Base-by-base conservation (phyloP, 1,140 invertebrate genomes). In the Agraylea sexmaculata region DNA sequence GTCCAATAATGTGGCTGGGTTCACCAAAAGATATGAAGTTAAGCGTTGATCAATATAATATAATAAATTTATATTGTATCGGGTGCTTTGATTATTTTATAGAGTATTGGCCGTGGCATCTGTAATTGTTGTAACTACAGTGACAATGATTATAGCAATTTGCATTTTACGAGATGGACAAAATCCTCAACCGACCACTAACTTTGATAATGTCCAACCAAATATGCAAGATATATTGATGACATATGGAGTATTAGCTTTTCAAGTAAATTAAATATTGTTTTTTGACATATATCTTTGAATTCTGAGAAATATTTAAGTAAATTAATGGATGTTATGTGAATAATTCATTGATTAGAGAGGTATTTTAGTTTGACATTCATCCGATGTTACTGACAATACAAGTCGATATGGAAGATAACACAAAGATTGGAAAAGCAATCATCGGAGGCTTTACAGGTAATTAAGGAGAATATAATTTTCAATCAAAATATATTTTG, bases 11-110 rank as follows among this genome's bases (percentile, higher is more conserved):
- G 71, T 85, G 82, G 82, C 62, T 85, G n/a, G 81, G 81, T 30
- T 84, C 81, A 49, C 83, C 83, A 0, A 81, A 83, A 56, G 79
- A 86, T 53, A 83, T 85, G 78, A 82, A 83, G 83, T 84, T 62
- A 69, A 63, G 58, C 17, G 25, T 13, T 37, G 17, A 34, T 34
- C 20, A 2, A 23, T 33, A 27, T 37, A 11, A 23, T 8, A 22
- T 35, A 13, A 21, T 4, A 11, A 28, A 13, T 23, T 11, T 31
- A 29, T 15, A 33, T 15, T 4, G 12, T 23, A 5, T 46, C n/a
- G n/a, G n/a, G n/a, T n/a, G n/a, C n/a, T n/a, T n/a, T n/a, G n/a
- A n/a, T n/a, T 44, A 42, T 30, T 42, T 56, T 61, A 22, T 47
- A 79, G 77, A 33, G 63, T 69, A 8, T 40, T 80, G 37, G 74